A percentile compares a stretch with the other conserved stretches of the same genome.
phyloP scores from a whole-genome alignment of 2,888 invertebrate species.

The Himalopsyche japonica region DNA sequence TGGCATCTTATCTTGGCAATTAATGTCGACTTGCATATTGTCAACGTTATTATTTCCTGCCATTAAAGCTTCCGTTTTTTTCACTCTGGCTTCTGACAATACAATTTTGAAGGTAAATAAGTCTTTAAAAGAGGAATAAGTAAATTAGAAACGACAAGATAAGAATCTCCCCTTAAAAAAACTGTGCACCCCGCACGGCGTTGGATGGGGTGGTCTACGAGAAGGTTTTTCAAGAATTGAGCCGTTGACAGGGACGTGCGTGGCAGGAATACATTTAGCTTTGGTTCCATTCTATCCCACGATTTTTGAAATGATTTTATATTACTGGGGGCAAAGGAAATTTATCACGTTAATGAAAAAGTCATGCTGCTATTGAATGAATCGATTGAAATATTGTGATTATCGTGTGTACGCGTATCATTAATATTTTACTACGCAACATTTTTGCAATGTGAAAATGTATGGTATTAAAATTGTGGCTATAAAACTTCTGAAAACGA shows the following conservation, averaged over 20 bases:
- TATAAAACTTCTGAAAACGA: no score
- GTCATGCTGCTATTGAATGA: neutral
- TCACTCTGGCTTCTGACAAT: constrained; percentile 34
- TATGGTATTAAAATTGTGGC: no score
- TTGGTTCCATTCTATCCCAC: constrained; percentile 13
- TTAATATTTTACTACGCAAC: no score
- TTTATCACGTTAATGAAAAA: neutral
- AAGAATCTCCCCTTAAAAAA: constrained; percentile 70
- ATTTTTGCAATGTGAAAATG: no score
- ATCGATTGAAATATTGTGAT: neutral
- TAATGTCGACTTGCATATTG: constrained; percentile 40
- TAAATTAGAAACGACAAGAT: constrained; percentile 80
- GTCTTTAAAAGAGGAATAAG: constrained; percentile 76
- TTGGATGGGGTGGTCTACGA: constrained; percentile 45
- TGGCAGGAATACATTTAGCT: constrained; percentile 37
- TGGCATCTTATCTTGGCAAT: constrained; percentile 33
- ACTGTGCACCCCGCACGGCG: constrained; percentile 50
- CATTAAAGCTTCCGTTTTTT: constrained; percentile 43
- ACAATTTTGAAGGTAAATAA: constrained; percentile 67
- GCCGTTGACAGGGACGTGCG: constrained; percentile 37
- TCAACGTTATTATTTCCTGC: constrained; percentile 34
- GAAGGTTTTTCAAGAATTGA: constrained; percentile 44
- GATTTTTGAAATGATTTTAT: neutral
- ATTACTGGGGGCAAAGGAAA: neutral
- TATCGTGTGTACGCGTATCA: neutral